Evolutionary conservation across 2,797 vertebrate species (phyloP).

Genomic region (Nyctibius grandis): DNA sequence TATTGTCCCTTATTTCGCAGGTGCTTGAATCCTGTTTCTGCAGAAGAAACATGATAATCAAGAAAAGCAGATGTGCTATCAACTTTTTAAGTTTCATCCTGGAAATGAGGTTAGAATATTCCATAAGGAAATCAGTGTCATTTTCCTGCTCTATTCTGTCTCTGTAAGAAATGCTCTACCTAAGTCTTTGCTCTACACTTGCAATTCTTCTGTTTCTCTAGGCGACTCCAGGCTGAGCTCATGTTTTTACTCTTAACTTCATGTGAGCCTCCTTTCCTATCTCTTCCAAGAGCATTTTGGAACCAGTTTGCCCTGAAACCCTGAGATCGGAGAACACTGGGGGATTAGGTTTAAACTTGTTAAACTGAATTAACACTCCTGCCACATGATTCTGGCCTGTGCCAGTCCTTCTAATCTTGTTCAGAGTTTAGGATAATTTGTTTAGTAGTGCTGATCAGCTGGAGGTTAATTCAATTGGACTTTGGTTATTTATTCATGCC

Average conservation of each 20-base stretch:
- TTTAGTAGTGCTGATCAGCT: constrained; percentile 72
- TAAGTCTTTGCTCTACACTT: not conserved
- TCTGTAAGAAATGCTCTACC: not conserved
- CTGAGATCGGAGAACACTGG: not conserved
- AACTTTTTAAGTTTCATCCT: not conserved
- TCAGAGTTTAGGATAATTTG: constrained; percentile 71
- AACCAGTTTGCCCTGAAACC: constrained; percentile 41
- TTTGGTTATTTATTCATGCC: constrained; percentile 70
- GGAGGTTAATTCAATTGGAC: constrained; percentile 79
- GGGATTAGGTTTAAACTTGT: constrained; percentile 62
- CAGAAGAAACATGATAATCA: not conserved
- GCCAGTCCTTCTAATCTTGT: constrained; percentile 66
- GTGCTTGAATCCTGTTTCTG: constrained; percentile 18
- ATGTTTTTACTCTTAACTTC: not conserved
- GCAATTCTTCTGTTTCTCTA: not conserved
- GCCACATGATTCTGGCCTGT: constrained; percentile 50
- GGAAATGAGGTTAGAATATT: constrained; percentile 9
- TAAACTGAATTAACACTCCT: constrained; percentile 59
- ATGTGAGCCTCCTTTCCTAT: not conserved
- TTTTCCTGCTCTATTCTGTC: not conserved
- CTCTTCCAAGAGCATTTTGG: constrained; percentile 1
- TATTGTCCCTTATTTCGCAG: constrained; percentile 8
- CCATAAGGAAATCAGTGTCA: not conserved
- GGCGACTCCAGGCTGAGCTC: not conserved
- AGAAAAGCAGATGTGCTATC: not conserved